These are phyloP conservation scores for Dicerorhinus sumatrensis DNA, from an alignment of 2,113 vertebrate genomes.

Conservation along the genomic window DNA sequence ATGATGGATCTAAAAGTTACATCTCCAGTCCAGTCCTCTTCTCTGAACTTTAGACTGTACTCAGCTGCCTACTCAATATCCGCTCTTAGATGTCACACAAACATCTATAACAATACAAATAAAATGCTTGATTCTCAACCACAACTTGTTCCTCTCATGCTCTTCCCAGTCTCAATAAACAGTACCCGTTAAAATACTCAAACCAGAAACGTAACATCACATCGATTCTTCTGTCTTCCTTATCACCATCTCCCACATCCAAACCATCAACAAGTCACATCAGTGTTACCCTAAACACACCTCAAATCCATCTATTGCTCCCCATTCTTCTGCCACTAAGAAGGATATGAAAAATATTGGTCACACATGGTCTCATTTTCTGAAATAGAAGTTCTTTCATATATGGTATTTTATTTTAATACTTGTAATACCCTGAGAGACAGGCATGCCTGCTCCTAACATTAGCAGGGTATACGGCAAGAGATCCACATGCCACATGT, in stretches of 20 bases:
- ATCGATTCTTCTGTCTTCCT: not conserved
- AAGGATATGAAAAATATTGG: not conserved
- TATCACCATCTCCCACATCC: not conserved
- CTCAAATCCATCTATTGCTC: not conserved
- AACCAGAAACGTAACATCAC: not conserved
- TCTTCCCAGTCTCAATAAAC: not conserved
- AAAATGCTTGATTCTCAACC: not conserved
- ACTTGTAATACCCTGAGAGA: not conserved
- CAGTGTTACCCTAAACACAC: not conserved
- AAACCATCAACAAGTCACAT: not conserved
- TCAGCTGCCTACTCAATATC: not conserved
- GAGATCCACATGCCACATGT: not conserved
- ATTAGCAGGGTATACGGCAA: not conserved
- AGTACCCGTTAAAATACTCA: not conserved
- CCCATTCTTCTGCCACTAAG: not conserved
- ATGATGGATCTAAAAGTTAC: not conserved
- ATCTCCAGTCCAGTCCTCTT: not conserved
- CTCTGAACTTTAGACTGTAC: not conserved
- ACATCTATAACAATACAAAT: not conserved
- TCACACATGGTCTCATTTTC: not conserved
- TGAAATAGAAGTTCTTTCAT: slow-evolving; percentile 8
- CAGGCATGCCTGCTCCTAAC: not conserved
- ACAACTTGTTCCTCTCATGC: not conserved
- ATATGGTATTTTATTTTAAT: slow-evolving; percentile 38
- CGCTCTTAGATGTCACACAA: not conserved